These are phyloP conservation scores for Ceyx margarethae DNA, from an alignment of 2,113 vertebrate genomes.

Conservation along the genomic window DNA sequence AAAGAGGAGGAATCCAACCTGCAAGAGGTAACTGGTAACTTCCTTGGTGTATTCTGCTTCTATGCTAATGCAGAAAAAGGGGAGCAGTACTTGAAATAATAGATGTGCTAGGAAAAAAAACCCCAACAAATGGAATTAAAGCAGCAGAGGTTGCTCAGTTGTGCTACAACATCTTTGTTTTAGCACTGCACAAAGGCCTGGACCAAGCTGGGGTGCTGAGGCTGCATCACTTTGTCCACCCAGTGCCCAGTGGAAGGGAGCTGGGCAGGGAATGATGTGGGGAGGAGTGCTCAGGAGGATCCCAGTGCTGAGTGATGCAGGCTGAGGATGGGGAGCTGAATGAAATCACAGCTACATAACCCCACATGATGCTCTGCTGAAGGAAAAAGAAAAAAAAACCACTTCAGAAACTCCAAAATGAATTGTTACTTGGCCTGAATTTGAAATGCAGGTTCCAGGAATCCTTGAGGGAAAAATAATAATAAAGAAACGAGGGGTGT, in stretches of 20 bases:
- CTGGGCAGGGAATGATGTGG: fast-evolving
- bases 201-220: neutral
- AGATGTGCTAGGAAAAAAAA: neutral
- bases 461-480: neutral
- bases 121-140: neutral
- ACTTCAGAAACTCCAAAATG: fast-evolving
- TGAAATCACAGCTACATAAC: neutral
- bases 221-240: neutral
- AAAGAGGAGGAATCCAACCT: neutral
- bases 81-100: neutral
- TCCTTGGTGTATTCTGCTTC: neutral
- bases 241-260: neutral
- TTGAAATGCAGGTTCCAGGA: neutral
- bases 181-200: neutral
- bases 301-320: neutral
- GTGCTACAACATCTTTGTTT: neutral
- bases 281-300: neutral
- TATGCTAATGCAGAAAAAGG: neutral
- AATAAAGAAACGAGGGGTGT: neutral
- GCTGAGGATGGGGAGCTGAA: neutral
- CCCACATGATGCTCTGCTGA: neutral
- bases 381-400: neutral
- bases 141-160: neutral
- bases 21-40: neutral
- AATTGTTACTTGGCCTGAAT: neutral